Base-by-base conservation (phyloP, 1,140 invertebrate genomes). In the Penaeus vannamei region DNA sequence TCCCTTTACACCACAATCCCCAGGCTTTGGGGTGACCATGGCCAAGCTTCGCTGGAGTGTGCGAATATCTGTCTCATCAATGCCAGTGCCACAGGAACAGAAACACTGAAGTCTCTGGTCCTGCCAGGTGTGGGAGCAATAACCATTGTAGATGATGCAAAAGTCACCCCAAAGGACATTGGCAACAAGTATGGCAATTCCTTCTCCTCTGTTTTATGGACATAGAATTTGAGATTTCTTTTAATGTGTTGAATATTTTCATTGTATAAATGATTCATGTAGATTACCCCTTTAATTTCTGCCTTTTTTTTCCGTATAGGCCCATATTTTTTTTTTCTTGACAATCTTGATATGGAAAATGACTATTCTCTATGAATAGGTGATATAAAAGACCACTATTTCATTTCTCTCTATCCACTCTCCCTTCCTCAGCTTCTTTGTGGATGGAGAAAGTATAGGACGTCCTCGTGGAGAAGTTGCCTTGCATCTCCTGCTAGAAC, bases 21-120 rank as follows among this genome's bases (percentile, higher is more conserved):
- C 91, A 96, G 98, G 93, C 94, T 99, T 92, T 99, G 99, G 99
- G 98, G 98, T 87, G 98, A 99, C 93, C 97, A 99, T 94, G 99
- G 99, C 1, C 99, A 99, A 94, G 93, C 94, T 87, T 94, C 96
- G 17, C 94, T 99, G 66, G 98, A 99, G 94, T 94, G 94, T 83
- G 96, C 97, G 46, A 96, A 97, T 93, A 95, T 99, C 92, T 99
- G 99, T 93, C 92, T 99, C 10, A 97, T 99, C 90, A 99, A 99
- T 94, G 98, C 98, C 2, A 98, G 96, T 85, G 97, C 97, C 19
- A 95, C 98, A 83, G 98, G 98, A 59, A 98, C 98, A 69, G 99
- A 99, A 95, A 96, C 97, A 84, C 93, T 99, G 36, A 99, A 99
- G 94, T 98, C 97, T 80, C 94, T 99, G 20, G 96, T 99, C 26